Percentiles rank a stretch among this genome's conserved stretches.
phyloP scores from a whole-genome alignment of 2,797 vertebrate species.

The Melanotaenia pygmaea region DNA sequence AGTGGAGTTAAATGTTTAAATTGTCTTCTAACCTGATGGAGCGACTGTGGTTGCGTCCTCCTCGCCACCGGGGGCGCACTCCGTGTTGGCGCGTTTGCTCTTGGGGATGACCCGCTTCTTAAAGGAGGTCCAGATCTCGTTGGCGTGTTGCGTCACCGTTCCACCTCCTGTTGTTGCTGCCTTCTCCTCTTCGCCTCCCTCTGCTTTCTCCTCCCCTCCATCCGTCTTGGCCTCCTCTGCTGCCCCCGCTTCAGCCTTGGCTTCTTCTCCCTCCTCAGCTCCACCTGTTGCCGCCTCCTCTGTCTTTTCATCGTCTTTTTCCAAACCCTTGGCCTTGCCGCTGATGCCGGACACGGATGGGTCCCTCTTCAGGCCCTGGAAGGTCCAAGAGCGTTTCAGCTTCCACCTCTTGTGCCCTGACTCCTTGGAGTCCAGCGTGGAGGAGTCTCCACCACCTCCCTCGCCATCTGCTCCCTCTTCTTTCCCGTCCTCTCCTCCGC shows the following conservation, averaged over 20 bases:
- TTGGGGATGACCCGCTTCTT: slow-evolving; percentile 86
- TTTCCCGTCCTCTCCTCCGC: slow-evolving; percentile 73
- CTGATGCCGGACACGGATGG: slow-evolving; percentile 82
- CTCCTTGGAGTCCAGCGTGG: slow-evolving; percentile 83
- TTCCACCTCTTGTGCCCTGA: slow-evolving; percentile 86
- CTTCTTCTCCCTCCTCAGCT: slow-evolving; percentile 58
- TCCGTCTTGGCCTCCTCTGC: slow-evolving; percentile 49
- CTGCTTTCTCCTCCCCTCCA: slow-evolving; percentile 63
- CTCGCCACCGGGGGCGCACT: slow-evolving; percentile 69
- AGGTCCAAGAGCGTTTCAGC: slow-evolving; percentile 87
- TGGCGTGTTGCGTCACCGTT: slow-evolving; percentile 82
- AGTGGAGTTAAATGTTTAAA: too few species aligned
- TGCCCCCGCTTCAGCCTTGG: slow-evolving; percentile 37
- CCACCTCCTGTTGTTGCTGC: slow-evolving; percentile 46
- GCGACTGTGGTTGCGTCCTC: slow-evolving; percentile 67
- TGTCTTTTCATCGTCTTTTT: slow-evolving; percentile 77
- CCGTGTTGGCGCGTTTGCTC: slow-evolving; percentile 79
- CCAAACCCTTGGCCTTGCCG: slow-evolving; percentile 74
- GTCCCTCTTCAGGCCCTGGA: slow-evolving; percentile 87
- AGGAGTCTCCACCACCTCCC: slow-evolving; percentile 78
- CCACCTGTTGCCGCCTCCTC: slow-evolving; percentile 44
- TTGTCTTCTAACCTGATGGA: slow-evolving; percentile 35
- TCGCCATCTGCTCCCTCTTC: slow-evolving; percentile 75
- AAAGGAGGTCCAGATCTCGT: slow-evolving; percentile 87
- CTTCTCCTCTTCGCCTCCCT: slow-evolving; percentile 63